Evolutionary conservation across 2,888 invertebrate species (phyloP), one percentile per base, ranked within the genome.

Genomic region (Hypercompe scribonia): DNA sequence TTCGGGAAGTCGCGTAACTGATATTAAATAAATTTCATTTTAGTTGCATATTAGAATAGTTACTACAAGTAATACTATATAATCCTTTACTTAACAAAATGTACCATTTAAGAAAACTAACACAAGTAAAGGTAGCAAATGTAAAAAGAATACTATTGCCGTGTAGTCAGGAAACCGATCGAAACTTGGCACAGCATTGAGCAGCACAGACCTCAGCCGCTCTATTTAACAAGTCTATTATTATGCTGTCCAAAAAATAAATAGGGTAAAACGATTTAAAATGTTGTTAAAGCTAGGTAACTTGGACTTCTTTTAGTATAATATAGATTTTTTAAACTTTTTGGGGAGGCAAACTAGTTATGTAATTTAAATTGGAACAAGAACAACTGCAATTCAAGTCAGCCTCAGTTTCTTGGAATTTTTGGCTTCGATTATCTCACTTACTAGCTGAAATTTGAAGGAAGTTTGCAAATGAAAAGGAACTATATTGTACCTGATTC

Each of bases 191-290:
- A 83, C 74, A 75, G 74, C 36, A 76, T 61, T 63, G 31, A 61
- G 67, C 75, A 72, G 67, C 64, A 68, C 77, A 73, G 65, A 65
- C 75, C 76, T 69, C 72, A 73, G 78, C 73, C 72, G 75, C 46
- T 76, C 73, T 66, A 69, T 67, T 76, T 84, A 82, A 84, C 79
- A 84, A 84, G 84, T 81, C 76, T 71, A 84, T 82, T 80, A 84
- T 80, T 73, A 84, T 84, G 68, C 73, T 77, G 82, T 83, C 79
- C 66, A 77, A 82, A 79, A 76, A 79, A 73, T 61, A 76, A 82
- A 81, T 68, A 68, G 74, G 75, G 66, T 50, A 68, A 72, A 75
- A 13, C 68, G 76, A 79, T 79, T 65, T 39, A 54, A 67, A 67
- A 79, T 61, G 34, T 66, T 70, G 77, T 76, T 83, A 78, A 78